These are phyloP conservation scores for Gymnosoma rotundatum DNA, from an alignment of 2,888 invertebrate genomes.

Conservation along the genomic window DNA sequence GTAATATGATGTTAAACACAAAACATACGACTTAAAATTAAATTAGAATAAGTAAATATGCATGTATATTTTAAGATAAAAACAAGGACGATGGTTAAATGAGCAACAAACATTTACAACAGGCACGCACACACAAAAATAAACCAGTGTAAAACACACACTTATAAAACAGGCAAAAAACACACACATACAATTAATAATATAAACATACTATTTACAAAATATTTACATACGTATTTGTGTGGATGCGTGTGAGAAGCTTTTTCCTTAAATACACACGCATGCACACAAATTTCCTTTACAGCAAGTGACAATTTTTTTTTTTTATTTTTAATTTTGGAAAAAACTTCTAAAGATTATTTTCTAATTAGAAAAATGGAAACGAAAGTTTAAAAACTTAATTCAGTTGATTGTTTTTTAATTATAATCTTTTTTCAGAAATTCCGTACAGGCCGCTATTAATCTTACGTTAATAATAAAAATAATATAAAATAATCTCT, in stretches of 20 bases:
- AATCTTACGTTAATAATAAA: too few relatives aligned
- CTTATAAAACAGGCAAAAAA: background rate
- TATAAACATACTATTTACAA: constrained; percentile 22
- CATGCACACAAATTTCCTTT: background rate
- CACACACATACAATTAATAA: constrained; percentile 21
- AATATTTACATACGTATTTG: constrained; percentile 7
- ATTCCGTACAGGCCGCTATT: too few relatives aligned
- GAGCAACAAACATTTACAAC: constrained; percentile 20
- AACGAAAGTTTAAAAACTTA: too few relatives aligned
- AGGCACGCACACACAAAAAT: background rate
- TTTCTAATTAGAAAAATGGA: background rate
- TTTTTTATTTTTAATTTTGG: background rate
- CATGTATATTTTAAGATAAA: constrained; percentile 14
- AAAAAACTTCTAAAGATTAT: background rate
- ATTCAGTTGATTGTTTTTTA: too few relatives aligned
- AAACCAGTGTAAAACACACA: constrained; percentile 30
- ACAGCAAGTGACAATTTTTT: constrained; percentile 35
- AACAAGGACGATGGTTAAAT: constrained; percentile 32
- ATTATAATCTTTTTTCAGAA: too few relatives aligned
- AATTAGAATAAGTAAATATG: background rate
- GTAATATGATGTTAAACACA: constrained; percentile 28
- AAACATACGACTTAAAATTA: constrained; percentile 17
- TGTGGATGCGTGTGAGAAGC: background rate
- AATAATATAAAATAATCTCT: too few relatives aligned
- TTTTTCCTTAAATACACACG: background rate